Evolutionary conservation across 2,797 vertebrate genomes (phyloP), one percentile per base, ranked within the genome.

Genomic region (Anableps anableps): DNA sequence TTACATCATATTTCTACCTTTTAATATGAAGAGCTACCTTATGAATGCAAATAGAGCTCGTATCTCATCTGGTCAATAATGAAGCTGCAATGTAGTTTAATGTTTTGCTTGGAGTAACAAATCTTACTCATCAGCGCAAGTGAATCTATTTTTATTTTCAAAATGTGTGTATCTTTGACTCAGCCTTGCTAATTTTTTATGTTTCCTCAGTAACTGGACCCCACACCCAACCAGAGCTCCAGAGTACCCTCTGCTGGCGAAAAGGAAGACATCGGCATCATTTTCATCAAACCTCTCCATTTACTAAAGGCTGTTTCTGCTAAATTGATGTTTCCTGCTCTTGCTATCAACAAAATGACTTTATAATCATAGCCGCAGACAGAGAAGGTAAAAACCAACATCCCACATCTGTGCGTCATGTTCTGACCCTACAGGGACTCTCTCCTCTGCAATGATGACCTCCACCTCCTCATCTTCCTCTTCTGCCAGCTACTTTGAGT

Each of bases 331-430:
- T 47, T 73, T 81, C 53, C 83, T 45, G 19, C 81, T 76, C 23
- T 23, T 31, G 34, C 51, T 86, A 75, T 73, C 58, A 78, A 60
- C 23, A 84, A 87, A 83, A 92, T 83, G 91, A 90, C 84, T 91
- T 88, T 60, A 79, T 89, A 90, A 87, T 53, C 68, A 79, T 38
- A 72, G 81, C 64, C 77, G 74, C 31, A 80, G 36, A 21, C 58
- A 80, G 47, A 83, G 45, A 82, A 68, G n/a, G 78, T 78, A 64
- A 80, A 84, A 80, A 88, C 64, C 75, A 83, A 47, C 77, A 79
- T 58, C 72, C 79, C 91, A 17, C 43, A 95, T 96, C 94, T 92
- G 92, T 79, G 78, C 78, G 68, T 92, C 90, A 47, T 85, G 75
- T 79, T 81, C 82, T 81, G 77, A 85, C 53, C 64, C 78, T 45